Base-by-base conservation (phyloP, 92 coral and sea anemone species). In the Heliopora coerulea region DNA sequence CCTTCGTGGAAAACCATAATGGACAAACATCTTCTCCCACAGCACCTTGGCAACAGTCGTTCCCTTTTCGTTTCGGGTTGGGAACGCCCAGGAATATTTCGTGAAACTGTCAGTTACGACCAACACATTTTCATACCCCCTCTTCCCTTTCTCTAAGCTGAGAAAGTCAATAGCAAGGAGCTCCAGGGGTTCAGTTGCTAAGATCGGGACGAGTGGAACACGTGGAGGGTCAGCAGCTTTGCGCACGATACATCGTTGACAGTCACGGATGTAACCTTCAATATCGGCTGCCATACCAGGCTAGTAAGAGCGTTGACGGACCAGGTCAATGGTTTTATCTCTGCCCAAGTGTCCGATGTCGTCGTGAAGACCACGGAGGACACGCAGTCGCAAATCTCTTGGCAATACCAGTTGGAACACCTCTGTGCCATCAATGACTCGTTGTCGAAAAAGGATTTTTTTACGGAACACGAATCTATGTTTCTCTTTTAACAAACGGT, bases 41-140 rank as follows among this genome's bases (percentile, higher is more conserved):
- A n/a, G n/a, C n/a, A n/a, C n/a, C n/a, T n/a, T n/a, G n/a, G n/a
- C n/a, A n/a, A n/a, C n/a, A n/a, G n/a, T n/a, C n/a, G n/a, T n/a
- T n/a, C n/a, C n/a, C n/a, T n/a, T 81, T 74, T 13, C 85, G 73
- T 83, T 77, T 12, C 86, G 69, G 15, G 86, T 82, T 21, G 86
- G 83, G 32, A 78, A 59, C 11, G 83, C 81, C 81, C 78, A 82
- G 31, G 86, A 54, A 41, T 52, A 76, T 62, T 82, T 82, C 21
- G 86, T 82, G 57, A 82, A 81, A 27, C 69, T 62, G 59, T 74
- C 80, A 27, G 68, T 73, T 42, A 82, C 78, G n/a, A 75, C 86
- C 18, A 83, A 42, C 24, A 83, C 50, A 40, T 78, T 62, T 19
- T 70, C 83, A 24, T 18, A 83, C 14, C 80, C 87, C 9, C 83